Base-by-base conservation (phyloP, 2,888 invertebrate genomes). In the Harpagoxenus sublaevis region DNA sequence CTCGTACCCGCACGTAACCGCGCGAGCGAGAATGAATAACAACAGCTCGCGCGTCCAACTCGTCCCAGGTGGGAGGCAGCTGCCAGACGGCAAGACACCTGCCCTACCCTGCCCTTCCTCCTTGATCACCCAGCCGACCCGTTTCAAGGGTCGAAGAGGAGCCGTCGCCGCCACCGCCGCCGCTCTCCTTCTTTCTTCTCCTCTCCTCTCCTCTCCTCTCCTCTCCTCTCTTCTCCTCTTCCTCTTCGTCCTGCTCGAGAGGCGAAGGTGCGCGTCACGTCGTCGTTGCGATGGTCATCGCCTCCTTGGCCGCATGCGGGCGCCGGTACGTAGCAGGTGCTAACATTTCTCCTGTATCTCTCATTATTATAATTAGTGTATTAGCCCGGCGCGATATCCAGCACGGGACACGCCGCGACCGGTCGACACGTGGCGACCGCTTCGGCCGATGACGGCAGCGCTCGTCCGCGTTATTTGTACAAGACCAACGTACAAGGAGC, bases 1-100 rank as follows among this genome's bases (percentile, higher is more conserved):
- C n/a, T 28, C 35, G 77, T 39, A 77, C 39, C 35, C 75, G 35
- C 15, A 53, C 23, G 55, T 55, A 60, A 84, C 18, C 66, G 68
- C 57, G 81, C 84, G 87, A 88, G 87, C 87, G 88, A 83, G 88
- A 85, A 89, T 65, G 73, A 85, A 84, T 74, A 85, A 84, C 83
- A 66, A 70, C 81, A 82, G 79, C 62, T 55, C 68, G 68, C 57
- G 77, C 63, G 68, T 62, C 63, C 82, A 31, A 84, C 77, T 88
- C 87, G 87, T 92, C 93, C 95, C 95, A 95, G 95, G 94, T 95
- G 95, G 94, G 94, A 94, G 95, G 94, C 95, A 95, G 95, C 95
- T 95, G 95, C 93, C 91, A 94, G 90, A 92, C 94, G 94, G 91
- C 88, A 90, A 89, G 93, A 94, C 94, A 94, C 94, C 94, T 94